phyloP scores from a whole-genome alignment of 2,888 invertebrate species.

The Sylvicola fuscatus region DNA sequence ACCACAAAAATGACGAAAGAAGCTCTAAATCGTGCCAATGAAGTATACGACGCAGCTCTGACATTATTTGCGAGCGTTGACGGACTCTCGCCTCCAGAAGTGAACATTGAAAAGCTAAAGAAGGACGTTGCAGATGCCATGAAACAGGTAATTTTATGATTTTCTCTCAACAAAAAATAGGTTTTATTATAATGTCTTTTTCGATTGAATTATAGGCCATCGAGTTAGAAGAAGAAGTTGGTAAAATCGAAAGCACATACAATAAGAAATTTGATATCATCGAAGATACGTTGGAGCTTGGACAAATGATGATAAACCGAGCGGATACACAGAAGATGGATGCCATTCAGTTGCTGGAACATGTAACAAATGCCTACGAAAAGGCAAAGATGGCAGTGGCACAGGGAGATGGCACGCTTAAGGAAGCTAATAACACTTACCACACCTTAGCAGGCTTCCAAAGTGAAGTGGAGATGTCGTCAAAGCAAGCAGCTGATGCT shows the following conservation, averaged over 20 bases:
- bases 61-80: slow-evolving; percentile 61
- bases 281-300: not conserved
- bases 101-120: slow-evolving; percentile 49
- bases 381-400: slow-evolving; percentile 68
- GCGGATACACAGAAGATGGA: slow-evolving; percentile 52
- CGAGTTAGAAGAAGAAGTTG: not conserved
- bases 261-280: not conserved
- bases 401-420: slow-evolving; percentile 60
- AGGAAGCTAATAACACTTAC: slow-evolving; percentile 60
- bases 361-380: slow-evolving; percentile 52
- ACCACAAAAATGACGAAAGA: slow-evolving; percentile 51
- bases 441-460: slow-evolving; percentile 57
- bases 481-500: slow-evolving; percentile 59
- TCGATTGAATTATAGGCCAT: not conserved
- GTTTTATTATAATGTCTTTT: too few relatives aligned
- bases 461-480: slow-evolving; percentile 68
- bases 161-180: too few relatives aligned
- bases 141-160: slow-evolving; percentile 34
- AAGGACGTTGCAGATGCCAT: slow-evolving; percentile 43
- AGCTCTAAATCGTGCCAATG: slow-evolving; percentile 49
- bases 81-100: slow-evolving; percentile 53
- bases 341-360: slow-evolving; percentile 57
- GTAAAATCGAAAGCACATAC: not conserved
- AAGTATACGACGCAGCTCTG: slow-evolving; percentile 65
- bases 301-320: slow-evolving; percentile 9